Base-by-base conservation (phyloP, 2,113 vertebrate species). In the Motacilla alba region DNA sequence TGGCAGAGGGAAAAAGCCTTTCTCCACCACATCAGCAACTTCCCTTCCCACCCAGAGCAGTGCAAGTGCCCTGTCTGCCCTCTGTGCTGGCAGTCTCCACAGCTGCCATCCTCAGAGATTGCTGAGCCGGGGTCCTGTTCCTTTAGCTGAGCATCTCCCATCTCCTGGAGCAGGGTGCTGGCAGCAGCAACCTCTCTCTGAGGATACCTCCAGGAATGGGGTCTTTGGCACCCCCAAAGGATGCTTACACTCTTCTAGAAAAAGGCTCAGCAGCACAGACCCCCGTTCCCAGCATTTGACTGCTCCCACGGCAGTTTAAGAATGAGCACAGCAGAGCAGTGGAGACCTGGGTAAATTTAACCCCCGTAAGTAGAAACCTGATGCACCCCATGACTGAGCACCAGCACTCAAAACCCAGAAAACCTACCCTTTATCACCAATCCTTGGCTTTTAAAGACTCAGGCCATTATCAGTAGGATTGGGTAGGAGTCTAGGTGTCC, bases 71-170 rank as follows among this genome's bases (percentile, higher is more conserved):
- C 69, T 44, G 64, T 37, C 41, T n/a, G 50, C 41, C 64, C 69
- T 74, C 52, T 10, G 8, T 18, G 44, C 39, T 2, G 1, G 33
- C 52, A 68, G 62, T 19, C 30, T 59, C 80, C 53, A 31, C 35
- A 80, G 77, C 58, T 60, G 75, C 62, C 3, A 1, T 17, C 62
- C 78, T 63, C 1, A 0, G 44, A 78, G 28, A 39, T 1, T 13
- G 15, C 49, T 31, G 37, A 88, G 18, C 14, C 0, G 0, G 3
- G 33, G 19, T 63, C 33, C 39, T 27, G 24, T 7, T 75, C 56
- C 63, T 50, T 18, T 43, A 79, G 64, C 43, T 13, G 20, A 85
- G 44, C 49, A 67, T 58, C 41, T 77, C 72, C 67, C 19, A 11
- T 9, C 26, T 62, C 59, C 46, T 33, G 2, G 4, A 73, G 46